Evolutionary conservation across 2,797 vertebrate genomes (phyloP).

Genomic region (Agapornis canus): DNA sequence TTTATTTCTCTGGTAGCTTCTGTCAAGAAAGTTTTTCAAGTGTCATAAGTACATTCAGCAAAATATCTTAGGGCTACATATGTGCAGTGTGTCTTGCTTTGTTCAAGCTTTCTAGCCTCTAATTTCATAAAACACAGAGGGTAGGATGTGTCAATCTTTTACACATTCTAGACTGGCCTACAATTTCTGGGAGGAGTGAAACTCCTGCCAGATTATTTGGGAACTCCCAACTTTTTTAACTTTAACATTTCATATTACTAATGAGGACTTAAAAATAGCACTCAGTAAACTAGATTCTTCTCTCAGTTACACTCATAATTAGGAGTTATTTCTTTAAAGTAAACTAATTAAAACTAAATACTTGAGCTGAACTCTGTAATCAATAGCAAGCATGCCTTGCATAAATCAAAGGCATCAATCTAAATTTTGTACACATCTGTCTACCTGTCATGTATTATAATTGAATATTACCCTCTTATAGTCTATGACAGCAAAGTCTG

Average conservation of each 20-base stretch:
- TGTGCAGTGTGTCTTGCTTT: neutral
- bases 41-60: neutral
- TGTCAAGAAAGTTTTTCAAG: neutral
- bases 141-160: neutral
- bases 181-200: neutral
- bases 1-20: neutral
- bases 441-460: neutral
- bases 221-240: neutral
- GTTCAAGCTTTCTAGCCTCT: neutral
- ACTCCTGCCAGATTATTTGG: neutral
- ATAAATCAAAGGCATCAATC: neutral
- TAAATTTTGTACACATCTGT: neutral
- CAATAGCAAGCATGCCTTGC: neutral
- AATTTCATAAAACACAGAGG: neutral
- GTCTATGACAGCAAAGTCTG: neutral
- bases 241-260: neutral
- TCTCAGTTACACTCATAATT: neutral
- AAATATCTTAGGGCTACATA: neutral
- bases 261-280: neutral
- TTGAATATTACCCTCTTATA: neutral
- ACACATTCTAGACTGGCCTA: neutral
- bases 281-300: neutral
- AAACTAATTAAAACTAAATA: neutral
- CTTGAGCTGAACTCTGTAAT: neutral
- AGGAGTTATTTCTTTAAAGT: neutral